Percentiles rank a stretch among this genome's conserved stretches.
Conservation (phyloP, 2,797 vertebrate genomes). For the Lacerta bilineata region DNA sequence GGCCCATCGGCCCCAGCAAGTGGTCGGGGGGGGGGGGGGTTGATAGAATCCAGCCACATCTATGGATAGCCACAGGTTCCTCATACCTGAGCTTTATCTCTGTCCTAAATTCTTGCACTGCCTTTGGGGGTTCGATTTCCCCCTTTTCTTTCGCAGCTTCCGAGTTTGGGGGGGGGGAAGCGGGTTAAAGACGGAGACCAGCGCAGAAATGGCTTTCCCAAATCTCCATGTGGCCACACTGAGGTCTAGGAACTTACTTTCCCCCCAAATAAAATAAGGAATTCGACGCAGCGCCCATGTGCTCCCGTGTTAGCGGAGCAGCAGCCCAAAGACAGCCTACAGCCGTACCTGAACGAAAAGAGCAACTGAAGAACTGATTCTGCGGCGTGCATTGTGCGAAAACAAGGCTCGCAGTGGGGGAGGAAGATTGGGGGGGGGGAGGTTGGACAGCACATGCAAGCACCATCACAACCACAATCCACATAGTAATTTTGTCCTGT, state of each 20-base stretch:
- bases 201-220: too few relatives aligned
- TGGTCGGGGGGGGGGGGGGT: too few relatives aligned
- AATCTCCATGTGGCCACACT: neutral
- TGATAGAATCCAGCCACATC: too few relatives aligned
- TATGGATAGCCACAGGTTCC: too few relatives aligned
- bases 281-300: neutral
- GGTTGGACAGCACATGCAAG: constrained; percentile 9
- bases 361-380: too few relatives aligned
- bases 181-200: neutral
- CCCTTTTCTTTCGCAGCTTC: neutral
- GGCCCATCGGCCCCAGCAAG: too few relatives aligned
- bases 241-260: neutral
- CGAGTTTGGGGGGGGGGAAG: too few relatives aligned
- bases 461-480: neutral
- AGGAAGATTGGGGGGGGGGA: neutral
- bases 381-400: too few relatives aligned
- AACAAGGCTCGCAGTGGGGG: neutral
- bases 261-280: neutral
- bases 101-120: neutral
- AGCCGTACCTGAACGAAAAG: neutral
- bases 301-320: neutral
- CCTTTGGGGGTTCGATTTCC: neutral
- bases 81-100: neutral
- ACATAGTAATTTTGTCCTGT: constrained; percentile 22
- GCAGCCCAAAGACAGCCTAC: too few relatives aligned